A percentile compares a stretch with the other conserved stretches of the same genome.
phyloP scores from a whole-genome alignment of 2,113 vertebrate genomes.

The Scytalopus superciliaris region DNA sequence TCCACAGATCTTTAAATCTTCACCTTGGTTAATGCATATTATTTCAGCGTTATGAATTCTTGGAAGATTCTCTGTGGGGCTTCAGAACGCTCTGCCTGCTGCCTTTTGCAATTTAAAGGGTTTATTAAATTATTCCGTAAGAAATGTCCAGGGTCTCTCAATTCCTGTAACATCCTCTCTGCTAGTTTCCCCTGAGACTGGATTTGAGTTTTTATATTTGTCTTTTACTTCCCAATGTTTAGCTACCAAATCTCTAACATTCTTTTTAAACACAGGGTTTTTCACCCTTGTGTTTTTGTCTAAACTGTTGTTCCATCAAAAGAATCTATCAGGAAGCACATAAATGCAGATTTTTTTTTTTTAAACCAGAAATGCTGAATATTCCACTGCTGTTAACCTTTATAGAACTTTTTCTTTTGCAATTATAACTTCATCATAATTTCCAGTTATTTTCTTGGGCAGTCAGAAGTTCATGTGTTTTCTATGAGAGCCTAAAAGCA shows the following conservation, averaged over 20 bases:
- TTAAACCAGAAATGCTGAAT: background rate
- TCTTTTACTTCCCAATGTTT: background rate
- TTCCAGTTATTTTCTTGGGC: background rate
- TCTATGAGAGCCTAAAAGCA: background rate
- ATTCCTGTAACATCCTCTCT: background rate
- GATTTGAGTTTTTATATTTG: background rate
- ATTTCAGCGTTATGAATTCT: background rate
- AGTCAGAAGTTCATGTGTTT: background rate
- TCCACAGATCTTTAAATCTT: conserved; percentile 19
- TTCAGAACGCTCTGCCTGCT: background rate
- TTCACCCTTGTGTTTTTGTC: background rate
- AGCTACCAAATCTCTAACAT: background rate
- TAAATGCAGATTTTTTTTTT: background rate
- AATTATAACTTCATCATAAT: background rate
- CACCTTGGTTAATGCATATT: background rate
- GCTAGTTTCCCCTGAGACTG: background rate
- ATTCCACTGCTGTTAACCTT: background rate
- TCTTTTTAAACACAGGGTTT: background rate
- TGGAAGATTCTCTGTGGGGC: background rate
- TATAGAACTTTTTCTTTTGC: background rate
- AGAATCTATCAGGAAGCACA: background rate
- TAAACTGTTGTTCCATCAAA: background rate
- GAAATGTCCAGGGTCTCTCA: background rate
- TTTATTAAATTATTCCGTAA: conserved; percentile 18
- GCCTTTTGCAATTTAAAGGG: background rate